Evolutionary conservation across 1,140 invertebrate genomes (phyloP).

Genomic region (Riptortus pedestris): DNA sequence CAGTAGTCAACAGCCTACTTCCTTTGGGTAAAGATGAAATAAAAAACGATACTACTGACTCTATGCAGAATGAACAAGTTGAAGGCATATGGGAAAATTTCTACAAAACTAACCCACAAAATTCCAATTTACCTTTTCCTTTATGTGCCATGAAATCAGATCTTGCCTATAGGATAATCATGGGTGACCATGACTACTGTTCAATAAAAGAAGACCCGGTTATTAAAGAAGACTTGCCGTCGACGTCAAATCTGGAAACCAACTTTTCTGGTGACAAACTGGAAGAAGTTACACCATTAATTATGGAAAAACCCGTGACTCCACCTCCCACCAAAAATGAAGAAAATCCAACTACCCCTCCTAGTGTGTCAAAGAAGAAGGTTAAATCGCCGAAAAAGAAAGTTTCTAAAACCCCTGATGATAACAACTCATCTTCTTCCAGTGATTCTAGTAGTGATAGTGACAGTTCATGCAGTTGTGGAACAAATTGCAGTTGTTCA

Average conservation of each 20-base stretch:
- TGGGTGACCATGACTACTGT: slow-evolving; percentile 53
- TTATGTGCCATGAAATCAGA: slow-evolving; percentile 28
- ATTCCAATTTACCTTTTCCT: slow-evolving; percentile 27
- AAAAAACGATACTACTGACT: not conserved
- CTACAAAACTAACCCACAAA: slow-evolving; percentile 36
- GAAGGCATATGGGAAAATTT: slow-evolving; percentile 76
- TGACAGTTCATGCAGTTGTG: slow-evolving; percentile 65
- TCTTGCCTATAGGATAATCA: slow-evolving; percentile 28
- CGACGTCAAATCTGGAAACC: slow-evolving; percentile 18
- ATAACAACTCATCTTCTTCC: slow-evolving; percentile 42
- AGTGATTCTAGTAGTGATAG: slow-evolving; percentile 62
- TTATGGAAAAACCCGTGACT: slow-evolving; percentile 13
- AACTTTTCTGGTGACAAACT: slow-evolving; percentile 20
- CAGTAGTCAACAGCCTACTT: not conserved
- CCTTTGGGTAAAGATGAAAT: not conserved
- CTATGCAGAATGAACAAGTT: slow-evolving; percentile 36
- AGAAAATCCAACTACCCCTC: not conserved
- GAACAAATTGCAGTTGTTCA: slow-evolving; percentile 66
- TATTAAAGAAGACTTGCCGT: slow-evolving; percentile 26
- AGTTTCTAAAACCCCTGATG: slow-evolving; percentile 31
- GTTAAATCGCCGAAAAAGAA: slow-evolving; percentile 39
- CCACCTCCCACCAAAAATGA: not conserved
- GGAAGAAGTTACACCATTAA: slow-evolving; percentile 20
- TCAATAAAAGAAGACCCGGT: slow-evolving; percentile 18
- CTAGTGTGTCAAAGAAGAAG: slow-evolving; percentile 34